Evolutionary conservation across 2,113 vertebrate genomes (phyloP), one percentile per base, ranked within the genome.

Genomic region (Semicossyphus pulcher): DNA sequence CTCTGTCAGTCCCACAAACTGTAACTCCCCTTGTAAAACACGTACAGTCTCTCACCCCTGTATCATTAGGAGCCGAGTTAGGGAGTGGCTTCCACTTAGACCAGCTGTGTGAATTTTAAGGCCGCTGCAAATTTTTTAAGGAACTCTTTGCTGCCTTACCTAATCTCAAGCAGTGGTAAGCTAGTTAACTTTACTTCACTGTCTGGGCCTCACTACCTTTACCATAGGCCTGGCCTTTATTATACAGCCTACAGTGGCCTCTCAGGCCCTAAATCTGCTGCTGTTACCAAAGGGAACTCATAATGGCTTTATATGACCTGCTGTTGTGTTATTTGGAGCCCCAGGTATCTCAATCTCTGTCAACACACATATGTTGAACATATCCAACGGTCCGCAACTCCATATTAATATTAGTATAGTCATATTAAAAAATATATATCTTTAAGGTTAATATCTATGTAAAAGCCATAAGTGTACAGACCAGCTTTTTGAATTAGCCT

Each of bases 141-240:
- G 54, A 42, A 53, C 59, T 25, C 72, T 23, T 28, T 26, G 73
- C 58, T 56, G 49, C 58, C 25, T 42, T 60, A n/a, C 65, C 80
- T 84, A 85, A 88, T 62, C 91, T 86, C 72, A 68, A 79, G 73
- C 78, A 83, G 66, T 72, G 52, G 51, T 39, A 76, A 67, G 6
- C 41, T 81, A 85, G 64, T 73, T 62, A 37, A n/a, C n/a, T n/a
- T n/a, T n/a, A 39, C 51, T 16, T 45, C 44, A 15, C 5, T 44
- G 68, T 84, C 7, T n/a, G 62, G 72, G 88, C 76, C 72, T 37
- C 6, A 9, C 51, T 80, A 66, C 77, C 65, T 88, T 84, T 78
- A 84, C 79, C 83, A 83, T 47, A 58, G 83, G 85, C 77, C 72
- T 77, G 75, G 83, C 82, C 89, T 81, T 90, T 83, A 87, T 93